Base-by-base conservation (phyloP, 2,888 invertebrate species). In the Zaprionus obscuricornis region DNA sequence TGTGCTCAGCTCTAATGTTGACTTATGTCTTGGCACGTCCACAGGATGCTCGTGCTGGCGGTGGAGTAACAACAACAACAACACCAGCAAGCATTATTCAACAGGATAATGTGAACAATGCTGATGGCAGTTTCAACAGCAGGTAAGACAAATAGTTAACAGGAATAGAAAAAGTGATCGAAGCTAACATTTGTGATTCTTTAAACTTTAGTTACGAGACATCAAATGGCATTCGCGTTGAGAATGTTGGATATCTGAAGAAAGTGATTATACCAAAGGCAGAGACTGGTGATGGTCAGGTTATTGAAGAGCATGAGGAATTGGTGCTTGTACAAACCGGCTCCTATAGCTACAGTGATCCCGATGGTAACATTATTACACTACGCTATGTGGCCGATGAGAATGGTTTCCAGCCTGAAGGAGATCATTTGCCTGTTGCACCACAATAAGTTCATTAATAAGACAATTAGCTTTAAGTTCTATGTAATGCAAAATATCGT, bases 191-290 rank as follows among this genome's bases (percentile, higher is more conserved):
- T 10, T 26, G 2, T 3, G n/a, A n/a, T 31, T 7, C n/a, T 24
- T 22, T 1, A 26, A 14, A 7, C 11, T 20, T 1, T 31, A 95
- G 95, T 88, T 95, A 94, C 74, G 95, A 95, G 91, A 94, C 95
- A 13, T 95, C 93, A 2, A 95, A 95, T 87, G 95, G 95, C 56
- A 95, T 95, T 55, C 93, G 93, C 77, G 93, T 95, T 0, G 94
- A 95, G 90, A 94, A 95, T 89, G 91, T 91, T 31, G 94, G 95
- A 16, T 94, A 92, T 86, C 91, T 94, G 72, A 95, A 95, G 89
- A 92, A 92, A 59, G 88, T 93, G 27, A 91, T 92, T 5, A 90
- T 90, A 70, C 84, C 90, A 40, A 85, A 76, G 24, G 79, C 90
- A n/a, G 90, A 90, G 43, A 91, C 91, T 11, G 89, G 88, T 22